phyloP scores from a whole-genome alignment of 2,888 invertebrate genomes.

The Thyatira batis region DNA sequence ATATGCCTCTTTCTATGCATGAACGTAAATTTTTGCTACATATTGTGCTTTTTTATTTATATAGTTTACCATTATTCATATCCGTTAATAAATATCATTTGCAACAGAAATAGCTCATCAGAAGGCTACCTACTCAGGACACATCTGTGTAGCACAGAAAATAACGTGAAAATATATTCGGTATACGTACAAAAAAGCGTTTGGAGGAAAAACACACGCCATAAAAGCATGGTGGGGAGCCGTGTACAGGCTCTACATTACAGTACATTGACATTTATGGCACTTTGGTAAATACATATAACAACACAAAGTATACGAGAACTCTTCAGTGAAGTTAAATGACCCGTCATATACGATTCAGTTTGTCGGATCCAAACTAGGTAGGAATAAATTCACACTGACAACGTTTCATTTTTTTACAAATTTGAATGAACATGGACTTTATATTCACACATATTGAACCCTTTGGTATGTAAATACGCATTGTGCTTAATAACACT shows the following conservation, averaged over 20 bases:
- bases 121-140: conserved; percentile 27
- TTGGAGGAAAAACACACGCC: conserved; percentile 27
- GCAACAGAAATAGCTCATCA: conserved; percentile 28
- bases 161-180: conserved; percentile 36
- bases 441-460: neutral
- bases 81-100: conserved; percentile 32
- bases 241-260: neutral
- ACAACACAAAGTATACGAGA: neutral
- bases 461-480: neutral
- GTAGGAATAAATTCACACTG: neutral
- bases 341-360: conserved; percentile 3
- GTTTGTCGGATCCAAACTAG: neutral
- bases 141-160: conserved; percentile 31
- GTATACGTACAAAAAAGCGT: conserved; percentile 27
- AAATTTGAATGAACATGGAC: neutral
- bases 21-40: too few relatives aligned
- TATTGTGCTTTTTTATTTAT: too few relatives aligned
- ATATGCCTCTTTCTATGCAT: too few relatives aligned
- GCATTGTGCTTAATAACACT: neutral
- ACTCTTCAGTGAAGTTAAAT: neutral
- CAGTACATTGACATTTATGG: conserved; percentile 6
- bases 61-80: conserved; percentile 31
- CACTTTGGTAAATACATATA: neutral
- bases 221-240: conserved; percentile 22
- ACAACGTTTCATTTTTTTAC: neutral